A percentile compares a stretch with the other conserved stretches of the same genome.
Evolutionary conservation across 1,140 invertebrate genomes (phyloP).

Genomic region (Metopolophium dirhodum): DNA sequence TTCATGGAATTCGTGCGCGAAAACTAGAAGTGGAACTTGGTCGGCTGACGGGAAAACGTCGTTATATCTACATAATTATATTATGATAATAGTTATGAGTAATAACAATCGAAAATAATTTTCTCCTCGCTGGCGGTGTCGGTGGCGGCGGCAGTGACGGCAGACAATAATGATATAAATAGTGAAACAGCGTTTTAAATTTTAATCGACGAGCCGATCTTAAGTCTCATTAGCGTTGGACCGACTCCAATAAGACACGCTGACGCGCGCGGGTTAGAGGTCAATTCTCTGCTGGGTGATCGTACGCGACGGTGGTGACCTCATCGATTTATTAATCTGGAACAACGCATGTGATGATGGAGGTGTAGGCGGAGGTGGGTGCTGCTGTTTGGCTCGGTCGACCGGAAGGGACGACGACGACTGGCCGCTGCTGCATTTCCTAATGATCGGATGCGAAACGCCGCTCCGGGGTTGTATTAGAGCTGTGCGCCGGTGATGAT

Average conservation of each 20-base stretch:
- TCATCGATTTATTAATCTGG: slow-evolving; percentile 28
- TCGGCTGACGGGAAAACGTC: neutral
- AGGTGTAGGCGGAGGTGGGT: neutral
- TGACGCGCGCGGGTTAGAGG: neutral
- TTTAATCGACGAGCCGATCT: slow-evolving; percentile 10
- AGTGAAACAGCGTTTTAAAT: neutral
- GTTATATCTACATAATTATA: neutral
- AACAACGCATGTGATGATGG: neutral
- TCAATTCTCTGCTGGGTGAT: neutral
- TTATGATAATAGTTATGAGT: neutral
- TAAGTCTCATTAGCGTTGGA: slow-evolving; percentile 37
- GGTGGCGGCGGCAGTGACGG: too few relatives aligned
- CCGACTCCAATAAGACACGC: slow-evolving; percentile 7
- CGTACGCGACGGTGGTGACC: neutral
- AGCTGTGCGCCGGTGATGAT: neutral
- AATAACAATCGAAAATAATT: neutral
- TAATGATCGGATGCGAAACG: neutral
- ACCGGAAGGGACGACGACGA: neutral
- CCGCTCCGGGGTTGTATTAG: neutral
- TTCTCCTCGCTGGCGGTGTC: neutral
- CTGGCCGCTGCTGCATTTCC: neutral
- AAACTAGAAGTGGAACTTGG: neutral
- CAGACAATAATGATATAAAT: neutral
- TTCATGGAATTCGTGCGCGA: neutral
- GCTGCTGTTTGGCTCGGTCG: neutral